A percentile compares a stretch with the other conserved stretches of the same genome.
phyloP scores from a whole-genome alignment of 92 coral and sea anemone genomes.

The Epizoanthus fatuus region DNA sequence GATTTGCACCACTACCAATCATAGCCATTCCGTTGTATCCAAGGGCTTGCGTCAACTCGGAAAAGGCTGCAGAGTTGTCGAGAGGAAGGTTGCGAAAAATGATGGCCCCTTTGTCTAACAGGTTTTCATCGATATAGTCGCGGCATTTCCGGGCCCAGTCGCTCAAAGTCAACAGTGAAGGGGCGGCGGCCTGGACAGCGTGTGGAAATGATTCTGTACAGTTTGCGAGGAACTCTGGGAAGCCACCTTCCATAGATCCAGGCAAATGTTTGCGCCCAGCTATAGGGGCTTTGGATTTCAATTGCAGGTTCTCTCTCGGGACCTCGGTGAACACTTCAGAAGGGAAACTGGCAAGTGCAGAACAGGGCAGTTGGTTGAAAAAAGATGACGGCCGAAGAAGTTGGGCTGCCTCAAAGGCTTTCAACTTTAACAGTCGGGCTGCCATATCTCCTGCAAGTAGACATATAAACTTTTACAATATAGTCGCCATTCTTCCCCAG shows the following conservation, averaged over 20 bases:
- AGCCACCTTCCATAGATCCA: conserved; percentile 49
- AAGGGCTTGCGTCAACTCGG: conserved; percentile 42
- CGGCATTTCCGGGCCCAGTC: conserved; percentile 66
- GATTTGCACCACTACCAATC: conserved; percentile 55
- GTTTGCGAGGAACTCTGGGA: conserved; percentile 68
- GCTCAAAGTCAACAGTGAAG: conserved; percentile 38
- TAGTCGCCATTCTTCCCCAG: no score
- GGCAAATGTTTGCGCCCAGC: conserved; percentile 59
- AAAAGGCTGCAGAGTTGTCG: conserved; percentile 53
- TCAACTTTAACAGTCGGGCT: no score
- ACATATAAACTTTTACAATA: no score
- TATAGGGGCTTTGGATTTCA: conserved; percentile 47
- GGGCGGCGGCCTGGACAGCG: conserved; percentile 31
- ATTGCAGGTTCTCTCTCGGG: conserved; percentile 52
- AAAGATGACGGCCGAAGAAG: no score
- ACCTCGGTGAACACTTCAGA: conserved; percentile 5
- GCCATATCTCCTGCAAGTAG: no score
- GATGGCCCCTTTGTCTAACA: conserved; percentile 54
- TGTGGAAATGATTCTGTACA: conserved; percentile 53
- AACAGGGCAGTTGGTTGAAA: no score
- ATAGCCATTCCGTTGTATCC: conserved; percentile 40
- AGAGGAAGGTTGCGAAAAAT: conserved; percentile 73
- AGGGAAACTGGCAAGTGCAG: no score
- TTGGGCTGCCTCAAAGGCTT: no score
- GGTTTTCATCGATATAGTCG: conserved; percentile 47